Evolutionary conservation across 53 echinoderm and acorn worm species (phyloP).

Genomic region (Actinopyga echinites): DNA sequence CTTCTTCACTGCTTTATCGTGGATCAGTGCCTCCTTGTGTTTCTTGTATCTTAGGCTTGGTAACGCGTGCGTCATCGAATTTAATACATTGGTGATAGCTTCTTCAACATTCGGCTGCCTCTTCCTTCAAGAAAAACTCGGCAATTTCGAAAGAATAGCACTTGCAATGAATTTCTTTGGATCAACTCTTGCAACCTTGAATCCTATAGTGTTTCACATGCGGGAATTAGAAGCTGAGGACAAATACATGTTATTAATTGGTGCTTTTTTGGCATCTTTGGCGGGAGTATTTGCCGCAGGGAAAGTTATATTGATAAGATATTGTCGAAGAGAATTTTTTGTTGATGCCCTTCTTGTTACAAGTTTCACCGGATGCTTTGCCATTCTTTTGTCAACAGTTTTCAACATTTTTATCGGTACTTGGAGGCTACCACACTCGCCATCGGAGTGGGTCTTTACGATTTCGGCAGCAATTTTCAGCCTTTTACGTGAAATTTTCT

Average conservation of each 20-base stretch:
- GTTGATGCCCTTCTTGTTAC: neutral
- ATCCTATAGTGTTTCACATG: neutral
- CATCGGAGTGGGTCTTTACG: neutral
- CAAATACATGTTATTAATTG: neutral
- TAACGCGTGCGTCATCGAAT: conserved; percentile 10
- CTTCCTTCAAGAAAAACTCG: neutral
- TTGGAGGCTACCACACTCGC: neutral
- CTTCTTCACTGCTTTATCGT: neutral
- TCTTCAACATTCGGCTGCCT: neutral
- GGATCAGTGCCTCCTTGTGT: neutral
- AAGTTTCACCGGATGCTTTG: neutral
- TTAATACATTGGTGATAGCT: neutral
- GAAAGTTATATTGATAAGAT: neutral
- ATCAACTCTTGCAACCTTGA: neutral
- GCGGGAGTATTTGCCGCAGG: neutral
- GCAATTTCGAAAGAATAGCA: neutral
- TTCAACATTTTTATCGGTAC: neutral
- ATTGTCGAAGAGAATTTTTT: neutral
- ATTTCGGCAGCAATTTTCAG: neutral
- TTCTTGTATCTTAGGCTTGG: conserved; percentile 1
- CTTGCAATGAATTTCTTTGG: neutral
- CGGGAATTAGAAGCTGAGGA: neutral
- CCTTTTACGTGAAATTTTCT: neutral
- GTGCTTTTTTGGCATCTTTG: neutral
- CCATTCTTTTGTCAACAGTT: neutral